A percentile compares a stretch with the other conserved stretches of the same genome.
Conservation (phyloP, 2,113 vertebrate species). For the Neomonachus schauinslandi region DNA sequence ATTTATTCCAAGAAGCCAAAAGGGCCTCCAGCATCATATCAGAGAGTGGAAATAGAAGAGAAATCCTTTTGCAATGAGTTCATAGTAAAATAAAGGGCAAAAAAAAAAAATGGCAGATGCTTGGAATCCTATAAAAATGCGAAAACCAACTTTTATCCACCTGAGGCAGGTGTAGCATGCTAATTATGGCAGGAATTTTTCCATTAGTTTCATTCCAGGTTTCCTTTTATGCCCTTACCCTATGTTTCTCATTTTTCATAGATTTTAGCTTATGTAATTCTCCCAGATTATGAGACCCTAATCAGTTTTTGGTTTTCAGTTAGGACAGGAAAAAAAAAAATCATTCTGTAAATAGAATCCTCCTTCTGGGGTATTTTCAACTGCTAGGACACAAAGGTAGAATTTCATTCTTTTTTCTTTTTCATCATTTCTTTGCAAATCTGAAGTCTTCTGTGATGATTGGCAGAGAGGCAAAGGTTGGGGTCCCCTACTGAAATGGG, state of each 20-base stretch:
- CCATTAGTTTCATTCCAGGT: background rate
- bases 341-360: background rate
- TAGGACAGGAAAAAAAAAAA: background rate
- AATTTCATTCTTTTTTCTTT: background rate
- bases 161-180: background rate
- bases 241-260: background rate
- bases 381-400: background rate
- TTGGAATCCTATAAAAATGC: slow-evolving; percentile 29
- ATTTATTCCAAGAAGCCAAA: slow-evolving; percentile 52
- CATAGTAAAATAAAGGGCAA: background rate
- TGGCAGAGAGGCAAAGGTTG: background rate
- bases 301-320: background rate
- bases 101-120: background rate
- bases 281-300: background rate
- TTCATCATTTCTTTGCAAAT: slow-evolving; percentile 36
- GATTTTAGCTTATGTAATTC: slow-evolving; percentile 36
- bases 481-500: background rate
- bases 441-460: background rate
- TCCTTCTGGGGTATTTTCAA: background rate
- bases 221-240: slow-evolving; percentile 23
- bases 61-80: background rate
- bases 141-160: background rate
- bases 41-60: background rate
- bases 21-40: background rate
- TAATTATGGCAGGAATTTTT: background rate